Percentiles rank a stretch among this genome's conserved stretches.
phyloP scores from a whole-genome alignment of 2,113 vertebrate species.

The Elephas maximus region DNA sequence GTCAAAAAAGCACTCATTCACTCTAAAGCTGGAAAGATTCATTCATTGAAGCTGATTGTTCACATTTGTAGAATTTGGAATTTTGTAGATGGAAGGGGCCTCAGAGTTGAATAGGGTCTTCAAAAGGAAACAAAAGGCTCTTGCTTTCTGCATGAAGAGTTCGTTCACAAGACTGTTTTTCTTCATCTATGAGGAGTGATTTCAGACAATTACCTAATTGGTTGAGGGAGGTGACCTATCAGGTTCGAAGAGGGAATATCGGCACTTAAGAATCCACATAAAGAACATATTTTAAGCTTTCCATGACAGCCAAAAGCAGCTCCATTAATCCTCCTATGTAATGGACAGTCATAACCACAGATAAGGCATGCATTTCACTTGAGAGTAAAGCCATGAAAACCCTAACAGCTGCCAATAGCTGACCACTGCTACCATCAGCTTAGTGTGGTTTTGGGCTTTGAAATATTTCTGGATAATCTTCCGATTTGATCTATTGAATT shows the following conservation, averaged over 20 bases:
- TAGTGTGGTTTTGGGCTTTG: slow-evolving; percentile 73
- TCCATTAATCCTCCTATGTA: slow-evolving; percentile 81
- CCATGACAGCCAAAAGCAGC: not conserved
- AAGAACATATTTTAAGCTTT: slow-evolving; percentile 82
- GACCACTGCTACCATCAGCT: slow-evolving; percentile 72
- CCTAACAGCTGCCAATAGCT: slow-evolving; percentile 73
- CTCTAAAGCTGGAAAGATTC: slow-evolving; percentile 49
- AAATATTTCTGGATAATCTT: slow-evolving; percentile 84
- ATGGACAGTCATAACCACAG: slow-evolving; percentile 75
- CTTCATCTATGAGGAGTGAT: slow-evolving; percentile 85
- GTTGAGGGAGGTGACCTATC: slow-evolving; percentile 87
- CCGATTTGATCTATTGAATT: slow-evolving; percentile 59
- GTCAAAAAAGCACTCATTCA: slow-evolving; percentile 51
- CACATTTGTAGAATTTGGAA: slow-evolving; percentile 64
- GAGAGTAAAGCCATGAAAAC: slow-evolving; percentile 73
- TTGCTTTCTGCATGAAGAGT: slow-evolving; percentile 84
- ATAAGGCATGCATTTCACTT: slow-evolving; percentile 79
- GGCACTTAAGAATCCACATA: slow-evolving; percentile 83
- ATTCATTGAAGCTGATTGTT: slow-evolving; percentile 45
- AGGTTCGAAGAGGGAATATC: slow-evolving; percentile 81
- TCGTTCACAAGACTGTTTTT: slow-evolving; percentile 85
- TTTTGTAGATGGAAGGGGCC: slow-evolving; percentile 50
- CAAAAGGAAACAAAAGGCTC: slow-evolving; percentile 81
- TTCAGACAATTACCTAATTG: slow-evolving; percentile 91
- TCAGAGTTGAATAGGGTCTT: slow-evolving; percentile 85